phyloP scores from a whole-genome alignment of 2,113 vertebrate genomes.

The Genyomyrus donnyi region DNA sequence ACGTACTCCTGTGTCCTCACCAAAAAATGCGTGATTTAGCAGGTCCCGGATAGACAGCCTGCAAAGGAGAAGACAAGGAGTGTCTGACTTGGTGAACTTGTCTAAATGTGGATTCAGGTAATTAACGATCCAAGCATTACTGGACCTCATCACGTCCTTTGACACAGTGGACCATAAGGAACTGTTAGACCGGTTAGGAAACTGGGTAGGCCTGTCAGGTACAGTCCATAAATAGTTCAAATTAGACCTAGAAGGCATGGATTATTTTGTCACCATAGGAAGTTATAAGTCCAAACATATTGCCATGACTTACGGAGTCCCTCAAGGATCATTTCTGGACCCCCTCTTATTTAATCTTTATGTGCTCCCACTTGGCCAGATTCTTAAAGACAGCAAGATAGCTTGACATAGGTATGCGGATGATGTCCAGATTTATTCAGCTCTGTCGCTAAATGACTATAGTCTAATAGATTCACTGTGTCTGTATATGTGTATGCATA shows the following conservation, averaged over 20 bases:
- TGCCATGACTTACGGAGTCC: background rate
- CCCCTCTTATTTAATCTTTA: background rate
- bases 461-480: background rate
- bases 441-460: background rate
- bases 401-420: background rate
- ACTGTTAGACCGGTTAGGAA: background rate
- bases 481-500: background rate
- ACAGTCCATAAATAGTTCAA: background rate
- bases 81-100: background rate
- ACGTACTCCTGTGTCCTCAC: conserved; percentile 85
- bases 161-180: background rate
- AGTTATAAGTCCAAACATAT: background rate
- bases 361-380: background rate
- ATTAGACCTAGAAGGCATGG: background rate
- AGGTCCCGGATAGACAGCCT: conserved; percentile 83
- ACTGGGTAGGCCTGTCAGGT: background rate
- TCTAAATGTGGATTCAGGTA: background rate
- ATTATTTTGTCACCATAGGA: background rate
- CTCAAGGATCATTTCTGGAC: background rate
- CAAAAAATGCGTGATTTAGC: conserved; percentile 81
- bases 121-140: background rate
- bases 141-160: background rate
- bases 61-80: background rate
- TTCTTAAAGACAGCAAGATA: background rate
- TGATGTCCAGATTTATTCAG: background rate